Base-by-base conservation (phyloP, 2,888 invertebrate genomes). In the Rhaphigaster nebulosa region DNA sequence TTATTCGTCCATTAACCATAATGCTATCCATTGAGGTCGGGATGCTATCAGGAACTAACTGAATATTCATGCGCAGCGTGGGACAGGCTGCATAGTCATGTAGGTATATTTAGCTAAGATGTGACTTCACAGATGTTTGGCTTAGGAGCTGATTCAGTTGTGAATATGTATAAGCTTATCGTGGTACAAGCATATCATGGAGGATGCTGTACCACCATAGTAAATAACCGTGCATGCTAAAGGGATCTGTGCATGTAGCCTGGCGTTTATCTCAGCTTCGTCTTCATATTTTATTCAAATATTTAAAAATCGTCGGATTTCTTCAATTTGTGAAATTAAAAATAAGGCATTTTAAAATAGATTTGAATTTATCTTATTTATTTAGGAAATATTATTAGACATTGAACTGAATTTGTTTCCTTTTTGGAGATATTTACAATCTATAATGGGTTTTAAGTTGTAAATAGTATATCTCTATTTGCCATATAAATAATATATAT, bases 101-200 rank as follows among this genome's bases (percentile, higher is more conserved):
- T 76, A 76, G 70, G 70, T 76, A 38, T 76, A 76, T 76, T 76
- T 76, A 38, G 70, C 70, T 76, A 76, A 76, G 70, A 76, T 76
- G 70, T 38, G 70, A 76, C 70, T 76, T 76, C 70, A 76, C 70
- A 76, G 70, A 76, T 76, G 70, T 76, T 76, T 76, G 70, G 70
- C 70, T 76, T 76, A 76, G 70, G 38, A 76, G 70, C 70, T 76
- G 70, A 76, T 76, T 38, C 70, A 76, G 70, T 76, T 76, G 70
- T 76, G 70, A 76, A 76, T 76, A 76, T 76, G 70, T 76, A 76
- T 76, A 76, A 76, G 70, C 70, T 76, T 76, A 76, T 76, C 70
- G 70, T 38, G 70, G 70, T 38, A 38, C 34, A 76, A 38, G 34
- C 20, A 76, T 76, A 76, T 76, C 70, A 76, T 76, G 38, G 70